phyloP scores from a whole-genome alignment of 1,140 invertebrate genomes.

The Achroia grisella region DNA sequence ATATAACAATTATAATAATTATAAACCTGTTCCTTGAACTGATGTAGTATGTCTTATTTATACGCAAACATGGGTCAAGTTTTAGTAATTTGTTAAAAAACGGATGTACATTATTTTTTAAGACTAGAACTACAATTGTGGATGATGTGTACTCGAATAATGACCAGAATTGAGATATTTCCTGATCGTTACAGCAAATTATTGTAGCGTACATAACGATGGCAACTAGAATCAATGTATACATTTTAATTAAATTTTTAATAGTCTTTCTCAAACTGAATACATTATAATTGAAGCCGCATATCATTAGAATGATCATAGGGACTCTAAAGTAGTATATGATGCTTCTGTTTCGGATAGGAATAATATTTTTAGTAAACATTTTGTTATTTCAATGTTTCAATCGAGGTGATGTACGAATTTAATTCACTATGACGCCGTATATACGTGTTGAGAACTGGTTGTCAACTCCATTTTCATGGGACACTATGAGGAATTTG shows the following conservation, averaged over 20 bases:
- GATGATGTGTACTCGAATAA: slow-evolving; percentile 39
- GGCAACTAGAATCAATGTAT: slow-evolving; percentile 26
- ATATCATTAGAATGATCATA: slow-evolving; percentile 33
- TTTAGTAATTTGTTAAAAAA: slow-evolving; percentile 30
- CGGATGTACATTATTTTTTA: slow-evolving; percentile 23
- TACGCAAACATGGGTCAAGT: slow-evolving; percentile 39
- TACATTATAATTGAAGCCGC: slow-evolving; percentile 44
- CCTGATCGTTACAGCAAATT: slow-evolving; percentile 24
- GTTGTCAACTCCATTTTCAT: no score
- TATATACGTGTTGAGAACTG: no score
- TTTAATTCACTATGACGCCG: no score
- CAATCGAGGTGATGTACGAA: no score
- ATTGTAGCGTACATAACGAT: slow-evolving; percentile 26
- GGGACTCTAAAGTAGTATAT: slow-evolving; percentile 26
- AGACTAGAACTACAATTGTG: slow-evolving; percentile 28
- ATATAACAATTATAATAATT: slow-evolving; percentile 20
- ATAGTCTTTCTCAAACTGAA: slow-evolving; percentile 24
- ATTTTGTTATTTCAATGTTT: slow-evolving; percentile 1
- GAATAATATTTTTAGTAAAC: slow-evolving; percentile 10
- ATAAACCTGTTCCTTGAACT: slow-evolving; percentile 20
- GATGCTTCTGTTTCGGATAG: slow-evolving; percentile 9
- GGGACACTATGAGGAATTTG: not conserved
- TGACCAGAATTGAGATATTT: slow-evolving; percentile 36
- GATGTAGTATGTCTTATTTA: slow-evolving; percentile 27
- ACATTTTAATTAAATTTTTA: slow-evolving; percentile 21